These are phyloP conservation scores for Thereva nobilitata DNA, from an alignment of 2,888 invertebrate species.

Conservation along the genomic window DNA sequence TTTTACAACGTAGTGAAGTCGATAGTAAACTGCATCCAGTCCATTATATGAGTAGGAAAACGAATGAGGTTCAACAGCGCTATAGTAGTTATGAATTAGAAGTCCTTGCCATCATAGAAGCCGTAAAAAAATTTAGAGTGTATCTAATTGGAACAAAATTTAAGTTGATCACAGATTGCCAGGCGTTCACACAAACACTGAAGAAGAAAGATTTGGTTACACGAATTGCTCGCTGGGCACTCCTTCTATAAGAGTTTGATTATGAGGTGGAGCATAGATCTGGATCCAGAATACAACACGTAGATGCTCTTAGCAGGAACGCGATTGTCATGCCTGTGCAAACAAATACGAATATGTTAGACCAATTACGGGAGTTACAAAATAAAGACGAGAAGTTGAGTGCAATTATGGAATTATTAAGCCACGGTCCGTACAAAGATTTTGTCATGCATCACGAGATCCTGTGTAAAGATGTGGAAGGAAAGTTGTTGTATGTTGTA, in stretches of 20 bases:
- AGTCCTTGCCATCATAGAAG: conserved; percentile 10
- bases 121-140: neutral
- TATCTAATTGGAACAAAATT: conserved; percentile 7
- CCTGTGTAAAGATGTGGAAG: conserved; percentile 6
- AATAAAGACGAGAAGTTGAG: conserved; percentile 31
- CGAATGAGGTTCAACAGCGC: conserved; percentile 1
- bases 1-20: conserved; percentile 2
- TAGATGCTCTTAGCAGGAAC: conserved; percentile 38
- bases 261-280: neutral
- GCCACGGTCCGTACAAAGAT: neutral
- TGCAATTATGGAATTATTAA: conserved; percentile 11
- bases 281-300: neutral
- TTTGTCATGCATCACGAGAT: conserved; percentile 1
- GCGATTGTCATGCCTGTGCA: neutral
- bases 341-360: neutral
- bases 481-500: conserved; percentile 31
- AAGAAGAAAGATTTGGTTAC: neutral
- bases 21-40: conserved; percentile 11
- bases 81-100: conserved; percentile 7
- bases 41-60: conserved; percentile 12
- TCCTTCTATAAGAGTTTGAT: neutral
- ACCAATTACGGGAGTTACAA: conserved; percentile 5
- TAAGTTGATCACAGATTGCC: conserved; percentile 21
- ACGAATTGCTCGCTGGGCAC: neutral
- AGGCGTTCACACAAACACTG: conserved; percentile 8